Conservation (phyloP, 2,888 invertebrate genomes). For the Strigamia crassipes region DNA sequence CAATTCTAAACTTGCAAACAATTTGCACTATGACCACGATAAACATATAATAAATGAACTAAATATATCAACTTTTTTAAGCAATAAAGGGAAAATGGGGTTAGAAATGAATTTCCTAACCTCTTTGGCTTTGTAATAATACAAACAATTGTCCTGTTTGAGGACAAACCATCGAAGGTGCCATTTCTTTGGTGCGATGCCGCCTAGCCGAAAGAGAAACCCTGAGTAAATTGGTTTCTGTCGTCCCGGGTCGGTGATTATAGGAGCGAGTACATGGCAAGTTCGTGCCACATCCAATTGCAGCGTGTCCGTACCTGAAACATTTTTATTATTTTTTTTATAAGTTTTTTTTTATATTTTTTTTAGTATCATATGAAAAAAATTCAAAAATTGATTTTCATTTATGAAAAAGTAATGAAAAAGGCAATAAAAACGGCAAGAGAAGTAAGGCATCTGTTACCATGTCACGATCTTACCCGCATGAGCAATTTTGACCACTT, state of each 20-base stretch:
- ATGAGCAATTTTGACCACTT: conserved; percentile 89
- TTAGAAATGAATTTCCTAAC: conserved; percentile 64
- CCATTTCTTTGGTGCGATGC: conserved; percentile 64
- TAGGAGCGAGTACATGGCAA: conserved; percentile 70
- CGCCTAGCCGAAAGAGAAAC: conserved; percentile 54
- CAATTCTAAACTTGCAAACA: not conserved
- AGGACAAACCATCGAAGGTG: conserved; percentile 88
- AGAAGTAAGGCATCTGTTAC: too few species aligned
- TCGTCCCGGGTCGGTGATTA: conserved; percentile 64
- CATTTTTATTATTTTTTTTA: conserved; percentile 5
- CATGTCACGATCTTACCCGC: conserved; percentile 64
- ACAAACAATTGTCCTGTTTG: conserved; percentile 88
- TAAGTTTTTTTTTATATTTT: too few species aligned
- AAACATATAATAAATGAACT: not conserved
- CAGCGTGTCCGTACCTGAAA: conserved; percentile 70
- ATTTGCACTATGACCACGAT: not conserved
- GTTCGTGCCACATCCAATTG: conserved; percentile 87
- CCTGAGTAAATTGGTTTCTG: conserved; percentile 56
- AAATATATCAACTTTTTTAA: not conserved
- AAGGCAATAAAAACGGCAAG: not conserved
- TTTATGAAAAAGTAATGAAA: not conserved
- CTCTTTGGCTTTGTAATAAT: conserved; percentile 90
- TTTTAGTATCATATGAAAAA: too few species aligned
- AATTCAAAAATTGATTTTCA: too few species aligned
- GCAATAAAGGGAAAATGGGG: not conserved